phyloP scores from a whole-genome alignment of 2,888 invertebrate genomes.

The Aphidoletes aphidimyza region DNA sequence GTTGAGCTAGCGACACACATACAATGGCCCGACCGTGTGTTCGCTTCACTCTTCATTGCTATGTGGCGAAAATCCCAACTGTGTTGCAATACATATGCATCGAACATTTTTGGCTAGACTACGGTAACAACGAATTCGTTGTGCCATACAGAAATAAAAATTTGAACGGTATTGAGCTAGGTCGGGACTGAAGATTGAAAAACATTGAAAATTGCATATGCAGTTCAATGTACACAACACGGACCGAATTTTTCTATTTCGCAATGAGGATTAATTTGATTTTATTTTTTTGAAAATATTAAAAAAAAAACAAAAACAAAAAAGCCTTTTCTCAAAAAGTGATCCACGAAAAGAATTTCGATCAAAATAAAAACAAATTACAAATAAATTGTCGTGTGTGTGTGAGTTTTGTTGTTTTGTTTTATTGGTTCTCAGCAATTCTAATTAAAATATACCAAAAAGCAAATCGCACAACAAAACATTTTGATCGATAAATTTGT shows the following conservation, averaged over 20 bases:
- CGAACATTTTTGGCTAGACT: slow-evolving; percentile 56
- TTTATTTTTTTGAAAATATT: background rate
- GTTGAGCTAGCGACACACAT: slow-evolving; percentile 8
- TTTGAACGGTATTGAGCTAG: slow-evolving; percentile 56
- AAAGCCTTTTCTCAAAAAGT: background rate
- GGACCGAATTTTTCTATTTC: too few species aligned
- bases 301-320: background rate
- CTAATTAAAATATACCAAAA: too few species aligned
- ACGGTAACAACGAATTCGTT: slow-evolving; percentile 55
- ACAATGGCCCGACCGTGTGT: too few species aligned
- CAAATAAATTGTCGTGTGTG: background rate
- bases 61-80: slow-evolving; percentile 48
- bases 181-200: slow-evolving; percentile 54
- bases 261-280: too few species aligned
- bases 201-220: slow-evolving; percentile 37
- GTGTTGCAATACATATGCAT: slow-evolving; percentile 23
- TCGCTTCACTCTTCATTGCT: background rate
- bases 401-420: background rate
- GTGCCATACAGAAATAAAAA: slow-evolving; percentile 55
- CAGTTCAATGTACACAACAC: slow-evolving; percentile 6
- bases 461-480: too few species aligned
- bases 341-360: background rate
- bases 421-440: too few species aligned
- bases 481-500: too few species aligned
- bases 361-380: background rate